A percentile compares a stretch with the other conserved stretches of the same genome.
These are phyloP conservation scores for Drosophila niveifrons DNA, from an alignment of 2,888 invertebrate species.

Conservation along the genomic window DNA sequence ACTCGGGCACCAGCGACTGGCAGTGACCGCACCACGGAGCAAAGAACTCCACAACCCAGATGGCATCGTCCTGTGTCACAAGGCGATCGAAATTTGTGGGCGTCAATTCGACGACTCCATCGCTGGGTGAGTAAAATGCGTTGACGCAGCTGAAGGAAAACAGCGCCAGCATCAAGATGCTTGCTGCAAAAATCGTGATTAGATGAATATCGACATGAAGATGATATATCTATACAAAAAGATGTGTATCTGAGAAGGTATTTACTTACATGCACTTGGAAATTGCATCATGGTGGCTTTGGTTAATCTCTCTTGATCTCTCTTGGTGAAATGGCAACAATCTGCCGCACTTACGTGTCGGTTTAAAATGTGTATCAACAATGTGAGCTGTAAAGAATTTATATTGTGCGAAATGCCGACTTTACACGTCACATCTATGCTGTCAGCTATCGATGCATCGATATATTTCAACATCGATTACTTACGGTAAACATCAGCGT, in stretches of 20 bases:
- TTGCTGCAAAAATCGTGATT: constrained; percentile 30
- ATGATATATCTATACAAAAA: neutral
- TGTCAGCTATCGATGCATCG: neutral
- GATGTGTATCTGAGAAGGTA: neutral
- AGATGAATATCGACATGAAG: constrained; percentile 1
- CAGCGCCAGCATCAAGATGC: constrained; percentile 60
- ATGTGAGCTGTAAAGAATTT: constrained; percentile 18
- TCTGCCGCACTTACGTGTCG: constrained; percentile 21
- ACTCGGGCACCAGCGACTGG: constrained; percentile 95
- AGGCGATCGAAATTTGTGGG: constrained; percentile 93
- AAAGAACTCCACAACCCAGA: constrained; percentile 95
- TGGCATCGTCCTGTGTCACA: constrained; percentile 92
- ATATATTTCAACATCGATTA: neutral
- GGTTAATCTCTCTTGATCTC: neutral
- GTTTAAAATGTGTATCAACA: constrained; percentile 16
- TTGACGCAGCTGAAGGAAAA: constrained; percentile 27
- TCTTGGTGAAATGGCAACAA: neutral
- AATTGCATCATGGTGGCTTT: constrained; percentile 37
- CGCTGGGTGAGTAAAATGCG: constrained; percentile 89
- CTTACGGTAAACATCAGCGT: no score
- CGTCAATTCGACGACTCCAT: constrained; percentile 94
- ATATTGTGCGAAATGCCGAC: constrained; percentile 42
- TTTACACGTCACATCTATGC: constrained; percentile 53
- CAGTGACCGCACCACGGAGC: constrained; percentile 99
- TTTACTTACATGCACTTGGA: constrained; percentile 41